These are phyloP conservation scores for Agrotis exclamationis DNA, from an alignment of 2,888 invertebrate genomes.

Conservation along the genomic window DNA sequence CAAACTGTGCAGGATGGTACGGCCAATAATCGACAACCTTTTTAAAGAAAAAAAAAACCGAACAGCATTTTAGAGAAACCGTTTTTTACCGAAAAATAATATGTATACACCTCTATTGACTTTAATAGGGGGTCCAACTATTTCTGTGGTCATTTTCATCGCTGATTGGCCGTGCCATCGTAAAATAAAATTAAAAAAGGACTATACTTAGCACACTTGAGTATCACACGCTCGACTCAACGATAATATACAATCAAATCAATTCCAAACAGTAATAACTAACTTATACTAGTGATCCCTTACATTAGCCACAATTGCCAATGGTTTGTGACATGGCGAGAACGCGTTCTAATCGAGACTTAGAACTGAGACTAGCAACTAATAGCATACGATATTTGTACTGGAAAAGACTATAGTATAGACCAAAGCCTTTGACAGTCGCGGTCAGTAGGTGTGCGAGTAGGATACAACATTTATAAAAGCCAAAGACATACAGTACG, in stretches of 20 bases:
- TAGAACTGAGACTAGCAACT: conserved; percentile 25
- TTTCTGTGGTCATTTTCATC: conserved; percentile 8
- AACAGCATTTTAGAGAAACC: background rate
- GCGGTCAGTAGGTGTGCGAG: background rate
- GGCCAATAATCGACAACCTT: conserved; percentile 30
- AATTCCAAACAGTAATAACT: conserved; percentile 70
- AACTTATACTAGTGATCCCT: conserved; percentile 64
- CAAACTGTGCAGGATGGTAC: conserved; percentile 40
- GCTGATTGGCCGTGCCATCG: conserved; percentile 32
- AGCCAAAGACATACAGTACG: too few species aligned
- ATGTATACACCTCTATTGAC: conserved; percentile 51
- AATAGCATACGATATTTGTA: conserved; percentile 8
- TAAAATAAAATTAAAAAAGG: conserved; percentile 65
- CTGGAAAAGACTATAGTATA: background rate
- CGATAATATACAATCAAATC: conserved; percentile 67
- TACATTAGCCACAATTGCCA: conserved; percentile 60
- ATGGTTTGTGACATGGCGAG: conserved; percentile 63
- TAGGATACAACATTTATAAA: background rate
- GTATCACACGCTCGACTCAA: conserved; percentile 78
- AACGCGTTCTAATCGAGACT: conserved; percentile 53
- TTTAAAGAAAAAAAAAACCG: background rate
- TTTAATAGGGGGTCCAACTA: conserved; percentile 45
- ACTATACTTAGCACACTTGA: conserved; percentile 77
- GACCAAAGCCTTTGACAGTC: background rate
- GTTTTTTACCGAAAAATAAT: conserved; percentile 33